phyloP scores from a whole-genome alignment of 2,113 vertebrate genomes.

The Petrocephalus zakoni region DNA sequence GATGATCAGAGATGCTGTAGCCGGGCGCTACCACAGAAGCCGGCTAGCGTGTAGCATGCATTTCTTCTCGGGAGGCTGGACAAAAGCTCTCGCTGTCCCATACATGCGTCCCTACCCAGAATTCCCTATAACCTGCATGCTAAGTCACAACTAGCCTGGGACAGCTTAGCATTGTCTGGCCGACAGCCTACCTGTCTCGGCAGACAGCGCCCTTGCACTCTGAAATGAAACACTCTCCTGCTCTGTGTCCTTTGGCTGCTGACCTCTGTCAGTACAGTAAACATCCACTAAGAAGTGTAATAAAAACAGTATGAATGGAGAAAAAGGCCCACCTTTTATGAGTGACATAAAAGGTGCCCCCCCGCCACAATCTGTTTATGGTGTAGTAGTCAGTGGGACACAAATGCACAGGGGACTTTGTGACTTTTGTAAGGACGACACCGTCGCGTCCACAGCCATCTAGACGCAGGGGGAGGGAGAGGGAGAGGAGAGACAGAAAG shows the following conservation, averaged over 20 bases:
- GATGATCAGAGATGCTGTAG: not conserved
- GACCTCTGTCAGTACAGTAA: constrained; percentile 27
- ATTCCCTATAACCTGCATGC: constrained; percentile 59
- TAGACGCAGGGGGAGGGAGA: not conserved
- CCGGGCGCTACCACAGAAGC: not conserved
- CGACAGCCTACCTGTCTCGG: constrained; percentile 45
- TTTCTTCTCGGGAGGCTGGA: not conserved
- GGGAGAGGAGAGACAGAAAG: not conserved
- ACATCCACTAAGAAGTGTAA: constrained; percentile 39
- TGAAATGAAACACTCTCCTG: not conserved
- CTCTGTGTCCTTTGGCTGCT: constrained; percentile 28
- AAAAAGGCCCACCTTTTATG: not conserved
- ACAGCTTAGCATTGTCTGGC: constrained; percentile 54
- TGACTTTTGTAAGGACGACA: not conserved
- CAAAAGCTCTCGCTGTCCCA: constrained; percentile 4
- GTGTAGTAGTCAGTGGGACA: not conserved
- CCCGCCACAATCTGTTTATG: not conserved
- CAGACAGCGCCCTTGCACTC: constrained; percentile 27
- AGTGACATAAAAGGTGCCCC: not conserved
- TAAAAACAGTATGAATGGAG: not conserved
- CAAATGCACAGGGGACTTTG: not conserved
- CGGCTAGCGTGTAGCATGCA: not conserved
- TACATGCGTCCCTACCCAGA: constrained; percentile 56
- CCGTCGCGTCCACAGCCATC: not conserved
- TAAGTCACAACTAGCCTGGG: constrained; percentile 43